Base-by-base conservation (phyloP, 2,113 vertebrate genomes). In the Australoheros scitulus region DNA sequence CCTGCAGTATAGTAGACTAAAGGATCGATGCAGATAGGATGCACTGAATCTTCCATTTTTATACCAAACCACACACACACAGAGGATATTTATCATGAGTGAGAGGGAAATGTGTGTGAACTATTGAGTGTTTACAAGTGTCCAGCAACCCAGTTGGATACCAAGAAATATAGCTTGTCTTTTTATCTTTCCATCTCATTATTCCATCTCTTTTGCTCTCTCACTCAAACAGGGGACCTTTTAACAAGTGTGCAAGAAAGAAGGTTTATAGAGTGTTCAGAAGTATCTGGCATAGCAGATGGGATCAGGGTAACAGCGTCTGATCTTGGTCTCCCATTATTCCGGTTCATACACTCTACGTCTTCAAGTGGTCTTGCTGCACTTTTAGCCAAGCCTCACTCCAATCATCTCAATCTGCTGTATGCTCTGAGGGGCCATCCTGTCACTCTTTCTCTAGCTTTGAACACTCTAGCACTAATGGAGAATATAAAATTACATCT, bases 301-400 rank as follows among this genome's bases (percentile, higher is more conserved):
- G 92, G 91, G 90, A 86, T 93, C 86, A 38, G 68, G 84, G 87
- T 82, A 63, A 89, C 85, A 74, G 79, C 63, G 86, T 93, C 91
- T 93, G 93, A 94, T 94, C 93, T 94, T 2, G 26, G 85, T 3
- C 22, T 92, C 89, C 91, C 85, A 91, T 93, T 94, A 93, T 93
- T 92, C 91, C 41, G 52, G 61, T 88, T 91, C 92, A 92, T 87
- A 85, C 88, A 80, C 89, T 92, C 77, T 24, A 57, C 83, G 70
- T 84, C 86, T 85, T 93, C 85, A 57, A 94, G 93, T 87, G 92
- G 89, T 85, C 91, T 78, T 86, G 85, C 85, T 87, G 90, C 93
- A 89, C 92, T 93, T 93, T 92, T 79, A 93, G 92, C 88, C 83
- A 81, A 88, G 83, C 81, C 87, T 93, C 89, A 81, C 89, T 92